Evolutionary conservation across 1,140 invertebrate genomes (phyloP).

Genomic region (Sipha flava): DNA sequence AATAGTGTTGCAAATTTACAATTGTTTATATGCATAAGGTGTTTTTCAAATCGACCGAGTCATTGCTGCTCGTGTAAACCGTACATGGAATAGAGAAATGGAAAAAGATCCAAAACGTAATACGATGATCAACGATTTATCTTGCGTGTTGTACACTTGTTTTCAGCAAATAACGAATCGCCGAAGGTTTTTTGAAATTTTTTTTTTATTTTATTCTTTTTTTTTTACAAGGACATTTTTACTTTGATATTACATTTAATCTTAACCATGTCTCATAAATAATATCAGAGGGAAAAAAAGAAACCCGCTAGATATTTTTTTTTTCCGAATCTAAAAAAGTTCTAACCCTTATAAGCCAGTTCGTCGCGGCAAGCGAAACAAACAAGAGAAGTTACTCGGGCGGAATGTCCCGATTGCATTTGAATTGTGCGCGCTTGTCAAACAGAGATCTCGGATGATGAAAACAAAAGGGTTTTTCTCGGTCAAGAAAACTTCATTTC

Average conservation of each 20-base stretch:
- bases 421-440: background rate
- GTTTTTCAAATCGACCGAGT: background rate
- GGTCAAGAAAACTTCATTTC: background rate
- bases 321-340: background rate
- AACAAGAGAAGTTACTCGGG: slow-evolving; percentile 1
- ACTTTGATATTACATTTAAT: background rate
- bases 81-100: background rate
- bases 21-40: background rate
- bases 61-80: background rate
- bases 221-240: background rate
- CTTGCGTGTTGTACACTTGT: background rate
- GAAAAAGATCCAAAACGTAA: background rate
- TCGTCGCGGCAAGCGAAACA: background rate
- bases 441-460: background rate
- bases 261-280: background rate
- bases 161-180: background rate
- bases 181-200: background rate
- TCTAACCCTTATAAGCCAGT: background rate
- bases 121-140: background rate
- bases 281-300: background rate
- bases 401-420: slow-evolving; percentile 17
- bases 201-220: background rate
- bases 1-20: background rate
- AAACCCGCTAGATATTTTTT: background rate
- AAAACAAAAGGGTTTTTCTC: slow-evolving; percentile 3